phyloP scores from a whole-genome alignment of 2,888 invertebrate genomes.

The Amphiduros pacificus region DNA sequence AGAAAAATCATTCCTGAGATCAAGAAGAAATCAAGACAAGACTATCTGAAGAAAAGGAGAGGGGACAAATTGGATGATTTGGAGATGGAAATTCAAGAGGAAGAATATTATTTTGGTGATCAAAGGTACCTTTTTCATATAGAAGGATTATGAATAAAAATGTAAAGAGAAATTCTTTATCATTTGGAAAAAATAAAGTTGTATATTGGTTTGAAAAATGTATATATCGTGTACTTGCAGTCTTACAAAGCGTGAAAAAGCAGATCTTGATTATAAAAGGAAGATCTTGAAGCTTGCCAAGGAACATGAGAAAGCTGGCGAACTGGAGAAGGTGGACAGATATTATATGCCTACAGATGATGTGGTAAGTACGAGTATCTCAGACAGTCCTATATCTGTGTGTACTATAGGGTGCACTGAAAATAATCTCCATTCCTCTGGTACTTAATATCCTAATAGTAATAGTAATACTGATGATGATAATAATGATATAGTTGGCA shows the following conservation, averaged over 20 bases:
- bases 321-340: conserved; percentile 87
- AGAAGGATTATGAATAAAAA: neutral
- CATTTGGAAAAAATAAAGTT: neutral
- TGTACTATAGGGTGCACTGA: too few species aligned
- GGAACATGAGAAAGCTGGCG: conserved; percentile 92
- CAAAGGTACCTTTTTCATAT: conserved; percentile 69
- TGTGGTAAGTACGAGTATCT: too few species aligned
- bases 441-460: too few species aligned
- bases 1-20: conserved; percentile 86
- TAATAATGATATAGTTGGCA: too few species aligned
- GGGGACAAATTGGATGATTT: conserved; percentile 94
- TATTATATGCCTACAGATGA: conserved; percentile 89
- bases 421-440: too few species aligned
- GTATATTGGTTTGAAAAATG: neutral
- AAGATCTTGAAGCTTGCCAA: conserved; percentile 86
- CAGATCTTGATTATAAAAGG: conserved; percentile 86
- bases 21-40: conserved; percentile 85
- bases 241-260: conserved; percentile 77
- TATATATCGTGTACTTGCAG: neutral
- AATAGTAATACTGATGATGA: too few species aligned
- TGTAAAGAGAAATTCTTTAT: neutral
- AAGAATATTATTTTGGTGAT: conserved; percentile 91
- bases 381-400: too few species aligned
- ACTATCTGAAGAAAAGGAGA: conserved; percentile 93
- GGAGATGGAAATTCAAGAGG: conserved; percentile 92